These are phyloP conservation scores for Andrena praecox DNA, from an alignment of 2,888 invertebrate species.

Conservation along the genomic window DNA sequence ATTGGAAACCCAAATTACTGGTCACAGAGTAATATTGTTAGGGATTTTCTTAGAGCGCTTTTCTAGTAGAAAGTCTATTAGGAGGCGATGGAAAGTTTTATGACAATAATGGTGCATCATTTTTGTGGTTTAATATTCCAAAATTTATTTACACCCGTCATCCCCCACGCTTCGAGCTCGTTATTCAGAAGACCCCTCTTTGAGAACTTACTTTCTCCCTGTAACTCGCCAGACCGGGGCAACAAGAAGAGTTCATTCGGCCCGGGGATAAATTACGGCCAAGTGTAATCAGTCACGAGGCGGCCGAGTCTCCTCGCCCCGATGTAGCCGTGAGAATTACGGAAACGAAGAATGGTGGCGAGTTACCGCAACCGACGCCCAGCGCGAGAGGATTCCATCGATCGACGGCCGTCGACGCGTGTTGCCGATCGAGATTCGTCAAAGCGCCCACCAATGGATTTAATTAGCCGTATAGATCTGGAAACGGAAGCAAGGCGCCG, in stretches of 20 bases:
- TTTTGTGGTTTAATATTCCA: too few relatives aligned
- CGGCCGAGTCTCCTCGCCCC: slow-evolving; percentile 25
- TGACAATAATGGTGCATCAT: too few relatives aligned
- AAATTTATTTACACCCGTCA: too few relatives aligned
- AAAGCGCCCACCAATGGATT: slow-evolving; percentile 54
- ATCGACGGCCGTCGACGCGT: slow-evolving; percentile 14
- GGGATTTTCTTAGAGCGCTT: too few relatives aligned
- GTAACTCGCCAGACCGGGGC: neutral
- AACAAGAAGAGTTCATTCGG: slow-evolving; percentile 11
- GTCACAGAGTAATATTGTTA: too few relatives aligned
- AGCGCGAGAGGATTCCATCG: neutral
- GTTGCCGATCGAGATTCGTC: slow-evolving; percentile 18
- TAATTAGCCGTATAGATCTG: slow-evolving; percentile 67
- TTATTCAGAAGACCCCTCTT: too few relatives aligned
- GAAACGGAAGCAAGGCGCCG: slow-evolving; percentile 60
- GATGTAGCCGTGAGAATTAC: slow-evolving; percentile 16
- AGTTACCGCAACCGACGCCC: slow-evolving; percentile 24
- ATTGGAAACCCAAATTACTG: too few relatives aligned
- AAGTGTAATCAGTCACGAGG: neutral
- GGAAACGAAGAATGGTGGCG: slow-evolving; percentile 11
- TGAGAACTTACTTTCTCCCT: neutral
- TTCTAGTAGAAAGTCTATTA: too few relatives aligned
- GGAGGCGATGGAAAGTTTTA: too few relatives aligned
- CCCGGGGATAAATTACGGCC: slow-evolving; percentile 4
- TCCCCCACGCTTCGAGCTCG: too few relatives aligned